Evolutionary conservation across 1,140 invertebrate species (phyloP).

Genomic region (Pinna nobilis): DNA sequence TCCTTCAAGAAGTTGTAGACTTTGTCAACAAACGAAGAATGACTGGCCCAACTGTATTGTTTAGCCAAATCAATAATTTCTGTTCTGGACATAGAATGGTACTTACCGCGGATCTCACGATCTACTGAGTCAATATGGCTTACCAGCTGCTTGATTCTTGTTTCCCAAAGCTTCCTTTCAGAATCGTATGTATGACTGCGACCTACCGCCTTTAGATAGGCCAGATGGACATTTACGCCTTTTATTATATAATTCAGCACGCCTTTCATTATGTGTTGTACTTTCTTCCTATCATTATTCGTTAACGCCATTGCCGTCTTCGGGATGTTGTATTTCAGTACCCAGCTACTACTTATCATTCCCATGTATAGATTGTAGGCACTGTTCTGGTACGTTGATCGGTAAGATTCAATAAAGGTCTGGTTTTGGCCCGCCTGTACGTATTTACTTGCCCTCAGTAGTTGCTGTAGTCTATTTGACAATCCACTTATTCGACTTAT

Average conservation of each 20-base stretch:
- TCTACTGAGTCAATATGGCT: not conserved
- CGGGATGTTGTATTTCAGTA: slow-evolving; percentile 2
- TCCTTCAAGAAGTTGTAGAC: slow-evolving; percentile 9
- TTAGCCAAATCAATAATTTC: not conserved
- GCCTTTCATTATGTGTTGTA: not conserved
- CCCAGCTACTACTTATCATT: not conserved
- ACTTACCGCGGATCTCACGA: not conserved
- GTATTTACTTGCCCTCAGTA: not conserved
- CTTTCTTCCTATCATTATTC: not conserved
- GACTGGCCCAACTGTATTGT: not conserved
- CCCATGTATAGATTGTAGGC: slow-evolving; percentile 9
- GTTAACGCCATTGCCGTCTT: not conserved
- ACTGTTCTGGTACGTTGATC: slow-evolving; percentile 7
- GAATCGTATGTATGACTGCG: not conserved
- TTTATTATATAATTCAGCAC: not conserved
- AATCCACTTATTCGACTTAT: not conserved
- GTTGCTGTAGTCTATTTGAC: not conserved
- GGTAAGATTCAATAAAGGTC: not conserved
- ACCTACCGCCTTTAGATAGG: not conserved
- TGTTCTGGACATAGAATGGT: not conserved
- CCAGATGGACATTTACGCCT: not conserved
- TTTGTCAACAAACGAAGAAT: not conserved
- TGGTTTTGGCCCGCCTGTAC: not conserved
- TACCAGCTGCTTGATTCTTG: not conserved
- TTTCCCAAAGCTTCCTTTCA: not conserved